Evolutionary conservation across 2,113 vertebrate genomes (phyloP).

Genomic region (Astatoreochromis straeleni): DNA sequence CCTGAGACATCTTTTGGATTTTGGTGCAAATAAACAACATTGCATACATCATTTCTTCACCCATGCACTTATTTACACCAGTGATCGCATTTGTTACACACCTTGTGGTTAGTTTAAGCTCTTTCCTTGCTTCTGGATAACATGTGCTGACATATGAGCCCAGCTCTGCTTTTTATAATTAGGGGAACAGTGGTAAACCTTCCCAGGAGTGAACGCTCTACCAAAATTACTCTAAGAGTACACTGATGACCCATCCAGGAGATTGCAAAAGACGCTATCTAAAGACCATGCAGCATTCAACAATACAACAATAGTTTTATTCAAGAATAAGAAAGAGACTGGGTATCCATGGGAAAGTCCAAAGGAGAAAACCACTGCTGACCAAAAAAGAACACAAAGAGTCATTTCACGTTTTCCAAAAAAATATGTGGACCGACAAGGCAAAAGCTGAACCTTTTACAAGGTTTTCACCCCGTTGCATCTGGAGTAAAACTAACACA

Average conservation of each 20-base stretch:
- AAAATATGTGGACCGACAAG: not conserved
- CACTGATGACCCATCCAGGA: not conserved
- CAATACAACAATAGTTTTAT: not conserved
- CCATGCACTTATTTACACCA: not conserved
- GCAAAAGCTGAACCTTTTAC: not conserved
- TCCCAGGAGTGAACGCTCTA: not conserved
- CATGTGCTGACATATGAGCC: not conserved
- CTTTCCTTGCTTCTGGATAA: not conserved
- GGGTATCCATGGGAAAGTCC: not conserved
- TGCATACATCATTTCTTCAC: not conserved
- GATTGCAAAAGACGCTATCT: accelerated
- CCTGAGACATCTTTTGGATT: not conserved
- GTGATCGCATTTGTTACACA: accelerated
- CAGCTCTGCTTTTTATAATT: not conserved
- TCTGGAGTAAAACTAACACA: not conserved
- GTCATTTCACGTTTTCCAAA: not conserved
- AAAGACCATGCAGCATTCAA: accelerated
- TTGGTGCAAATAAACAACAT: not conserved
- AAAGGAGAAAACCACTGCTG: not conserved
- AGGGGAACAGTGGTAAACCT: not conserved
- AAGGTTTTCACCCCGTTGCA: not conserved
- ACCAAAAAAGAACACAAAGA: not conserved
- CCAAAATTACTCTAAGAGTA: not conserved
- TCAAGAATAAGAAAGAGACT: not conserved
- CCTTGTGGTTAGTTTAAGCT: not conserved